Evolutionary conservation across 2,888 invertebrate species (phyloP).

Genomic region (Autographa gamma): DNA sequence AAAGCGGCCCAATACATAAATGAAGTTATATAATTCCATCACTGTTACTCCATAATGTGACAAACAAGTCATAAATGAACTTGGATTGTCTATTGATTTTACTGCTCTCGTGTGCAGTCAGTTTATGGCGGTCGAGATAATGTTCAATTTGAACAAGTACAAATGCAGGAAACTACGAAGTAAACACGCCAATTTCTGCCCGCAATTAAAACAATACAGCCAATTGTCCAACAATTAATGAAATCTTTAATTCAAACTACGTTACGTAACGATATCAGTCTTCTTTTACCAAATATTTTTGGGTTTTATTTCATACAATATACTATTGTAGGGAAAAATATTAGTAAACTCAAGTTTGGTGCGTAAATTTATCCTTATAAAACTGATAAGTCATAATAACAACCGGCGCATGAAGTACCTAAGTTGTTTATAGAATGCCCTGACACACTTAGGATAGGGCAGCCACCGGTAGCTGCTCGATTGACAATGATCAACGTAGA

Average conservation of each 20-base stretch:
- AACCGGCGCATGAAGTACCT: neutral
- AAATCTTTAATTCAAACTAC: constrained; percentile 6
- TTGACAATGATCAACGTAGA: constrained; percentile 10
- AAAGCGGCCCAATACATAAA: neutral
- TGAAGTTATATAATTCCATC: neutral
- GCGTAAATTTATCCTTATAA: neutral
- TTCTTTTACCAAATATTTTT: neutral
- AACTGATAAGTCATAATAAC: neutral
- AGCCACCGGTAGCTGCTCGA: neutral
- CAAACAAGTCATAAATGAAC: neutral
- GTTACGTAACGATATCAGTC: neutral
- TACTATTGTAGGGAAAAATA: too few relatives aligned
- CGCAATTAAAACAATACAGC: constrained; percentile 31
- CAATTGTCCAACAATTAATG: constrained; percentile 25
- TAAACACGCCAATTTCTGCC: constrained; percentile 30
- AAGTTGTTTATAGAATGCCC: neutral
- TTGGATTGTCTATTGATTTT: neutral
- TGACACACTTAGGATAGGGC: neutral
- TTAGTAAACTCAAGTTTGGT: neutral
- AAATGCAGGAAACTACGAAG: constrained; percentile 50
- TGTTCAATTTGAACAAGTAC: constrained; percentile 31
- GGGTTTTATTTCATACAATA: neutral
- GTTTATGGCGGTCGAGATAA: constrained; percentile 46
- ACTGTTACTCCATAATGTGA: neutral
- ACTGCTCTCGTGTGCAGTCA: neutral